Evolutionary conservation across 2,797 vertebrate genomes (phyloP).

Genomic region (Trachops cirrhosus): DNA sequence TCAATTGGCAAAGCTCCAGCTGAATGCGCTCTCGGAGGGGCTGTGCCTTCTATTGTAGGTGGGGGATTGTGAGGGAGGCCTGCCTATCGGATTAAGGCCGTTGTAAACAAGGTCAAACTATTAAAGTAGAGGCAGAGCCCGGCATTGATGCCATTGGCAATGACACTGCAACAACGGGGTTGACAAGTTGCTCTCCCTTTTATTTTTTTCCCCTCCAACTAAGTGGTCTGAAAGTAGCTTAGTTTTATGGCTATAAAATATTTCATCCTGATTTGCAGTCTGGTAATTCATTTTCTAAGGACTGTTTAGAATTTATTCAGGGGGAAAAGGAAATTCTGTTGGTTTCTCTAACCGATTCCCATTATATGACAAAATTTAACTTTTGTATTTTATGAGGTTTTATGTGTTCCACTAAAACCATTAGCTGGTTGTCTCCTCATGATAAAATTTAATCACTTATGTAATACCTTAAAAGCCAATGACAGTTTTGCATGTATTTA

Average conservation of each 20-base stretch:
- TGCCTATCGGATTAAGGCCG: slow-evolving; percentile 71
- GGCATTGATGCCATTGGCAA: slow-evolving; percentile 70
- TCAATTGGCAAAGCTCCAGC: slow-evolving; percentile 87
- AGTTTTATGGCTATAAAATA: slow-evolving; percentile 81
- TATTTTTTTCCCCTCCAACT: neutral
- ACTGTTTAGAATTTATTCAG: slow-evolving; percentile 84
- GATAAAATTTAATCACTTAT: slow-evolving; percentile 84
- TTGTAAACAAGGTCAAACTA: slow-evolving; percentile 82
- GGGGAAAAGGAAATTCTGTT: slow-evolving; percentile 78
- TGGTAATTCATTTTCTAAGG: slow-evolving; percentile 82
- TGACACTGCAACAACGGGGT: slow-evolving; percentile 61
- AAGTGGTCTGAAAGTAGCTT: slow-evolving; percentile 80
- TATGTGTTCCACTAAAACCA: slow-evolving; percentile 83
- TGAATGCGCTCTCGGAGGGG: slow-evolving; percentile 74
- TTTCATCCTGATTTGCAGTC: slow-evolving; percentile 80
- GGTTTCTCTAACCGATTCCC: slow-evolving; percentile 77
- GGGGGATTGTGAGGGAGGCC: slow-evolving; percentile 68
- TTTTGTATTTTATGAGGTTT: slow-evolving; percentile 81
- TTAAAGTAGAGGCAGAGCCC: slow-evolving; percentile 76
- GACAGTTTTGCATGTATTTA: slow-evolving; percentile 77
- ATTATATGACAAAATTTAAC: slow-evolving; percentile 83
- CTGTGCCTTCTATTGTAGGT: slow-evolving; percentile 73
- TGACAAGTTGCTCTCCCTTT: slow-evolving; percentile 62
- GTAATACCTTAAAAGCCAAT: slow-evolving; percentile 77
- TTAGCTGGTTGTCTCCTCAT: slow-evolving; percentile 81